These are phyloP conservation scores for Tipula confusa DNA, from an alignment of 2,888 invertebrate species.

Conservation along the genomic window DNA sequence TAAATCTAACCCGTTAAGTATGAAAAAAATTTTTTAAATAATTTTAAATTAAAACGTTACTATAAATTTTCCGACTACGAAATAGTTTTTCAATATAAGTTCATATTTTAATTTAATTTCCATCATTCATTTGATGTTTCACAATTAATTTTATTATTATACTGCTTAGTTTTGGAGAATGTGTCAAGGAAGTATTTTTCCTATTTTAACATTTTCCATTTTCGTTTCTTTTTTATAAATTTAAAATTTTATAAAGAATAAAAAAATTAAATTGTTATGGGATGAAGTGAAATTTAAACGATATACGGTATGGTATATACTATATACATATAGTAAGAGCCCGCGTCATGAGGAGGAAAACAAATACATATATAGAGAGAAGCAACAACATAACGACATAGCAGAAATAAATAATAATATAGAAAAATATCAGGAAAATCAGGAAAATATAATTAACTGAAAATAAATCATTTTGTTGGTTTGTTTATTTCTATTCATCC, in stretches of 20 bases:
- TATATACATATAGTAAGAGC: neutral
- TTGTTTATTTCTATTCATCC: neutral
- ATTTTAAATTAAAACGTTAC: no score
- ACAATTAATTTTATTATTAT: neutral
- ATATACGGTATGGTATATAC: neutral
- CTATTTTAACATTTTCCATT: neutral
- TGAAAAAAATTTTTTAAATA: neutral
- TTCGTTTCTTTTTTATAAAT: neutral
- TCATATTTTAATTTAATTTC: neutral
- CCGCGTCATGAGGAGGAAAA: neutral
- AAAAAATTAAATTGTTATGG: neutral
- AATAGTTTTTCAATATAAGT: neutral
- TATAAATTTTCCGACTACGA: neutral
- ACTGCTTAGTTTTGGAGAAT: neutral
- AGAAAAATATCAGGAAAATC: neutral
- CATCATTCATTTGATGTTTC: neutral
- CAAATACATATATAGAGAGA: neutral
- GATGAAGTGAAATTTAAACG: neutral
- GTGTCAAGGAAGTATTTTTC: neutral
- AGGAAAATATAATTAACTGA: neutral
- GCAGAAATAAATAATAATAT: neutral
- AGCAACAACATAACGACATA: neutral
- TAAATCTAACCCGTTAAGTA: no score
- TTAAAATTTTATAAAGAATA: neutral
- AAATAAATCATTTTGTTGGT: conserved; percentile 6